These are phyloP conservation scores for Phenganax subtilis DNA, from an alignment of 92 coral and sea anemone genomes.

Conservation along the genomic window DNA sequence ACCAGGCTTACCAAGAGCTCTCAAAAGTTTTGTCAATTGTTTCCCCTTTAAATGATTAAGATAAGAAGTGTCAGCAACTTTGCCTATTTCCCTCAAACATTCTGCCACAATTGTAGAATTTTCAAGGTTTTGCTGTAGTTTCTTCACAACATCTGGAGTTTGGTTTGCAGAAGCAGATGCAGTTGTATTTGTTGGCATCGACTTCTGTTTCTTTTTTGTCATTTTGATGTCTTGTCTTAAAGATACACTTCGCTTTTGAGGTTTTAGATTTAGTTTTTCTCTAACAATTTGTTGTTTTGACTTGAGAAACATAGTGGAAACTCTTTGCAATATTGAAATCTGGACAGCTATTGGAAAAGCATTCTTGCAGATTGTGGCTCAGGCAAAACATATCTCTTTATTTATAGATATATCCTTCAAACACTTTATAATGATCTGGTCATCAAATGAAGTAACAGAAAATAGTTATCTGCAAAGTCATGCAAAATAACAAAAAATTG, in stretches of 20 bases:
- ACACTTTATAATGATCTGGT: conserved; percentile 26
- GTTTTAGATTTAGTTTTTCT: conserved; percentile 49
- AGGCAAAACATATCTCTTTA: conserved; percentile 25
- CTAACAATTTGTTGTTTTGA: conserved; percentile 52
- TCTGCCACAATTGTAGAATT: conserved; percentile 37
- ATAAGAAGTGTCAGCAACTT: not conserved
- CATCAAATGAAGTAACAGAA: conserved; percentile 27
- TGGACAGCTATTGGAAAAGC: conserved; percentile 37
- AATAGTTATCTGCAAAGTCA: conserved; percentile 37
- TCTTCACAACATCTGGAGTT: conserved; percentile 8
- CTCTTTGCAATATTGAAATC: conserved; percentile 39
- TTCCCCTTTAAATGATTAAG: conserved; percentile 41
- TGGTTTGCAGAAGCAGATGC: conserved; percentile 13
- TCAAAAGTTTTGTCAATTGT: conserved; percentile 33
- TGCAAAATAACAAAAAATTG: conserved; percentile 39
- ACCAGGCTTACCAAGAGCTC: conserved; percentile 49
- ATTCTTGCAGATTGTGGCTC: conserved; percentile 27
- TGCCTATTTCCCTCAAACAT: conserved; percentile 37
- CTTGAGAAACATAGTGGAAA: conserved; percentile 51
- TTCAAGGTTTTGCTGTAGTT: conserved; percentile 36
- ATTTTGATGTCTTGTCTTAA: conserved; percentile 45
- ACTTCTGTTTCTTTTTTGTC: conserved; percentile 7
- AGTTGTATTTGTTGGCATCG: conserved; percentile 13
- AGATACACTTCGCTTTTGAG: conserved; percentile 50
- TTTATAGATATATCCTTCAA: conserved; percentile 3